A percentile compares a stretch with the other conserved stretches of the same genome.
Evolutionary conservation across 1,140 invertebrate genomes (phyloP).

Genomic region (Pogonus chalceus): DNA sequence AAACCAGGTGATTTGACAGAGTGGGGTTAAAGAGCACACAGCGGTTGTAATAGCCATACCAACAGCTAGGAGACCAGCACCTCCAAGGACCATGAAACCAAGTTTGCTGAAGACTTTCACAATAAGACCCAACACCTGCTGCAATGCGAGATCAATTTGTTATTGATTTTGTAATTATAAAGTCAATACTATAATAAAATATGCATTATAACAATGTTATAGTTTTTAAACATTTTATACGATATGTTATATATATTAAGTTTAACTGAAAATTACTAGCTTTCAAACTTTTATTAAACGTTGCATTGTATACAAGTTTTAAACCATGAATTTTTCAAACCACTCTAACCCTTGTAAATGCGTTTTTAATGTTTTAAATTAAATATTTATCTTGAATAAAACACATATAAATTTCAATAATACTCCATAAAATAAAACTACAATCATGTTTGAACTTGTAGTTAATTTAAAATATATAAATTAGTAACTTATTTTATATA

Average conservation of each 20-base stretch:
- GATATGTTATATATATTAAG: conserved; percentile 16
- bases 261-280: conserved; percentile 17
- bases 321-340: too few species aligned
- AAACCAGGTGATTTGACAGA: conserved; percentile 50
- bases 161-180: conserved; percentile 15
- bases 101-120: conserved; percentile 33
- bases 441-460: too few species aligned
- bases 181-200: conserved; percentile 20
- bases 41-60: conserved; percentile 40
- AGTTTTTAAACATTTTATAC: conserved; percentile 4
- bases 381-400: too few species aligned
- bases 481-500: not conserved
- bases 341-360: too few species aligned
- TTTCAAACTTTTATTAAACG: too few species aligned
- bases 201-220: conserved; percentile 12
- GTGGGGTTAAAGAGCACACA: conserved; percentile 52
- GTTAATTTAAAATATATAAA: conserved; percentile 14
- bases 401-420: too few species aligned
- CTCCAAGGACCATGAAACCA: conserved; percentile 45
- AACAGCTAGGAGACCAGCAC: conserved; percentile 33
- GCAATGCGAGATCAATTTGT: conserved; percentile 17
- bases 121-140: conserved; percentile 29
- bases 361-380: too few species aligned
- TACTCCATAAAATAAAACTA: too few species aligned
- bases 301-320: too few species aligned